Evolutionary conservation across 2,113 vertebrate species (phyloP).

Genomic region (Desmodus rotundus): DNA sequence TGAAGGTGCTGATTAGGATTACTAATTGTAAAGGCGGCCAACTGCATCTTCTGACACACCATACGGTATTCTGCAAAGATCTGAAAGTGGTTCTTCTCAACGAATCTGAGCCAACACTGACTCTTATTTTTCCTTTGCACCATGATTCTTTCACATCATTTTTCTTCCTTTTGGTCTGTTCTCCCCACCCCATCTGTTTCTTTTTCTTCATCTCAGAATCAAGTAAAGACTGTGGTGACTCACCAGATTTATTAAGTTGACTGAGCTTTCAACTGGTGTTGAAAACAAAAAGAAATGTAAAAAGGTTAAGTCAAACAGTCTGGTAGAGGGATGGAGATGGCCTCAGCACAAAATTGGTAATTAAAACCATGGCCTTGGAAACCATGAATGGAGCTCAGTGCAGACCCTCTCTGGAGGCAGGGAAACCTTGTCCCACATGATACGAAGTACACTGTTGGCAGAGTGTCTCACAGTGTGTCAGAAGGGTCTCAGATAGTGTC

Average conservation of each 20-base stretch:
- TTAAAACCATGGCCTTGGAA: not conserved
- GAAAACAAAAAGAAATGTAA: slow-evolving; percentile 38
- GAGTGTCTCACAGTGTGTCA: not conserved
- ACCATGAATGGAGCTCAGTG: not conserved
- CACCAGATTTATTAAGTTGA: slow-evolving; percentile 40
- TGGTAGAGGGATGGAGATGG: not conserved
- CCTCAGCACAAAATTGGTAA: not conserved
- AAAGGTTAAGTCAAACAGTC: slow-evolving; percentile 6
- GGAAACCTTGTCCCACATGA: not conserved
- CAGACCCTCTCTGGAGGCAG: not conserved
- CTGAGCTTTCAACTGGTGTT: slow-evolving; percentile 12
- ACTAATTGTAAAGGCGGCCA: not conserved
- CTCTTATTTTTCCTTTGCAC: not conserved
- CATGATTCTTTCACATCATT: not conserved
- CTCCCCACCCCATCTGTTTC: not conserved
- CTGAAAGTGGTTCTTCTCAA: not conserved
- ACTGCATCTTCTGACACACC: not conserved
- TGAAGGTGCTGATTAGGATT: not conserved
- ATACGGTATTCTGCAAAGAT: not conserved
- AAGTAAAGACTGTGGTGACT: slow-evolving; percentile 14
- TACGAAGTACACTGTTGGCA: slow-evolving; percentile 1
- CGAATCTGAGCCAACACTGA: not conserved
- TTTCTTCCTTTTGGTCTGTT: not conserved
- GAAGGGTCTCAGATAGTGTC: not conserved
- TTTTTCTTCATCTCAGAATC: slow-evolving; percentile 20